Percentiles rank a stretch among this genome's conserved stretches.
Evolutionary conservation across 2,113 vertebrate species (phyloP).

Genomic region (Ursus arctos): DNA sequence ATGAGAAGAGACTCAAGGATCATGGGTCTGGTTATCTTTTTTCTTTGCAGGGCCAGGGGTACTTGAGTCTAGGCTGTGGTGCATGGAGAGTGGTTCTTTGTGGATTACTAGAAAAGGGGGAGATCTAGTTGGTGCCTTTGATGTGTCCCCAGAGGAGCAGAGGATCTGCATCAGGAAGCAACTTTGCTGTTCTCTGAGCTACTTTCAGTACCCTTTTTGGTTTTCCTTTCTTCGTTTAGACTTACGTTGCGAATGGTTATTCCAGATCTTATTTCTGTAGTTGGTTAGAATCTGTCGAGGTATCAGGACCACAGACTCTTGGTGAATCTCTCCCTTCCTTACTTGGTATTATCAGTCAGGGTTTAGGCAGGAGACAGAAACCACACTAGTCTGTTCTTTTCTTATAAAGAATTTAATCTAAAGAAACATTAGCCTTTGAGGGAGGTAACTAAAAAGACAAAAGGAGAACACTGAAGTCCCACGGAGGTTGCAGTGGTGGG

Average conservation of each 20-base stretch:
- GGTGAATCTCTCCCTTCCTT: background rate
- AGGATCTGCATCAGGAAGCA: background rate
- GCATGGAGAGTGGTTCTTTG: background rate
- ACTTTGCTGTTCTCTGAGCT: background rate
- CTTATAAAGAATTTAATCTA: background rate
- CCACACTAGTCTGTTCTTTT: background rate
- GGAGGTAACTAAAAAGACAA: background rate
- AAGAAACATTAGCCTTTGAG: background rate
- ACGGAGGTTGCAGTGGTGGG: fast-evolving
- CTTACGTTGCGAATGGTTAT: background rate
- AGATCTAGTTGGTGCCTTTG: background rate
- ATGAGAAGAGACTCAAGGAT: background rate
- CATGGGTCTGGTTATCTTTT: background rate
- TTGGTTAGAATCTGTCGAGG: background rate
- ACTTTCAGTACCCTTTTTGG: background rate
- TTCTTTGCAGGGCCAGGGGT: background rate
- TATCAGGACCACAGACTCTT: background rate
- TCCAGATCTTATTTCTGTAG: background rate
- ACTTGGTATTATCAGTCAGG: background rate
- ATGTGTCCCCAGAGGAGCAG: background rate
- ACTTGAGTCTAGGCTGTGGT: background rate
- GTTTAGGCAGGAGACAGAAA: background rate
- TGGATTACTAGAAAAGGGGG: background rate
- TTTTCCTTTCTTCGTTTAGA: background rate
- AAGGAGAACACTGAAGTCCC: background rate